phyloP scores from a whole-genome alignment of 2,888 invertebrate genomes.

The Tanypteryx hageni region DNA sequence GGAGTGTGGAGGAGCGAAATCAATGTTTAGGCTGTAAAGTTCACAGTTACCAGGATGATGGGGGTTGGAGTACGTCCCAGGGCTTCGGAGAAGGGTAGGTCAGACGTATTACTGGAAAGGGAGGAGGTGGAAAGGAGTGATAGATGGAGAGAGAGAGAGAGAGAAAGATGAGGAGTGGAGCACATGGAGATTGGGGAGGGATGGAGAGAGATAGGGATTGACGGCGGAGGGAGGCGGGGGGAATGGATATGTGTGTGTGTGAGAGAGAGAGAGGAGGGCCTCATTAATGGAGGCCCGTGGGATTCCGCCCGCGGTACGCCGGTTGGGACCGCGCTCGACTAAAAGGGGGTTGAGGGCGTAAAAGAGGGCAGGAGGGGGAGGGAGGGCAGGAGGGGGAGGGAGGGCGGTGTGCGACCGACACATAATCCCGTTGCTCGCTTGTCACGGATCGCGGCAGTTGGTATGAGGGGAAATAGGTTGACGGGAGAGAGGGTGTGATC shows the following conservation, averaged over 20 bases:
- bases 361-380: too few relatives aligned
- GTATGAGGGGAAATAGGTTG: not conserved
- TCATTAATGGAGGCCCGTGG: not conserved
- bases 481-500: not conserved
- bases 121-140: not conserved
- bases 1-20: not conserved
- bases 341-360: slow-evolving; percentile 16
- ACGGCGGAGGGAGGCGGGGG: not conserved
- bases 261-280: not conserved
- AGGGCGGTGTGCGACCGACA: not conserved
- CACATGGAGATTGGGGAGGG: not conserved
- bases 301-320: slow-evolving; percentile 17
- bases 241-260: too few relatives aligned
- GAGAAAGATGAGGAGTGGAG: not conserved
- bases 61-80: not conserved
- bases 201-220: not conserved
- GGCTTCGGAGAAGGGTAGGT: not conserved
- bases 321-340: not conserved
- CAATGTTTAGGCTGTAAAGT: slow-evolving; percentile 27
- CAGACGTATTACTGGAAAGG: not conserved
- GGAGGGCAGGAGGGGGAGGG: too few relatives aligned
- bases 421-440: slow-evolving; percentile 30
- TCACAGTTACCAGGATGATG: slow-evolving; percentile 23
- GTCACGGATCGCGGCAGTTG: slow-evolving; percentile 24
- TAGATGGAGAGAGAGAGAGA: not conserved